These are phyloP conservation scores for Eupeodes corollae DNA, from an alignment of 1,140 invertebrate genomes.

Conservation along the genomic window DNA sequence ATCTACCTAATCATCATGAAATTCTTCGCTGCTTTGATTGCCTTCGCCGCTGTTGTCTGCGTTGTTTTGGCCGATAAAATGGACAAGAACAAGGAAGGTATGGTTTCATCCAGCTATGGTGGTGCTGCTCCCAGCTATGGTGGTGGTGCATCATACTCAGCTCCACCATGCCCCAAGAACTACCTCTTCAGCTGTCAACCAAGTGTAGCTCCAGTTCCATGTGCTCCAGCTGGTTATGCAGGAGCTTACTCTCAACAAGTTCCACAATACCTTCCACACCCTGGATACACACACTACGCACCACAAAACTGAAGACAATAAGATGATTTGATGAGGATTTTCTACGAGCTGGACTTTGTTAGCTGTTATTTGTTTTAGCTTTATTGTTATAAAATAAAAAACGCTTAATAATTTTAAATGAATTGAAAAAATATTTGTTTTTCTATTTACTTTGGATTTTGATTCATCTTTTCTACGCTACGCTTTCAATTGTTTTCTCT, in stretches of 20 bases:
- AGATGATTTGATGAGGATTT: too few relatives aligned
- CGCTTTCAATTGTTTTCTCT: too few relatives aligned
- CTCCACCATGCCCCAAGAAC: conserved; percentile 31
- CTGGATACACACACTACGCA: conserved; percentile 18
- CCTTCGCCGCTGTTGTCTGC: conserved; percentile 9
- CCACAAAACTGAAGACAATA: conserved; percentile 1
- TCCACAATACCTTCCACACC: conserved; percentile 17
- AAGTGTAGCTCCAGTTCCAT: conserved; percentile 26
- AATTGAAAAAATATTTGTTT: too few relatives aligned
- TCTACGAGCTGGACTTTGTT: too few relatives aligned
- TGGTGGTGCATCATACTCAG: conserved; percentile 13
- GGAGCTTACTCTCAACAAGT: conserved; percentile 26
- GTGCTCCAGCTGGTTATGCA: conserved; percentile 18
- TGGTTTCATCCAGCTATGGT: conserved; percentile 23
- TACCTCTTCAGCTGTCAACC: conserved; percentile 33
- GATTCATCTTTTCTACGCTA: too few relatives aligned
- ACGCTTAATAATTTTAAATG: too few relatives aligned
- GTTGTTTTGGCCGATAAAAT: not conserved
- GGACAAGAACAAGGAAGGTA: conserved; percentile 21
- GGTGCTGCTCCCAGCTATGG: conserved; percentile 9
- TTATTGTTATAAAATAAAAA: too few relatives aligned
- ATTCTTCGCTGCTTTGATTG: conserved; percentile 26
- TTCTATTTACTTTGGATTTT: too few relatives aligned
- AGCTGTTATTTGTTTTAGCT: too few relatives aligned
- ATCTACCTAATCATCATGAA: conserved; percentile 17